Base-by-base conservation (phyloP, 2,888 invertebrate genomes). In the Amiota communis region DNA sequence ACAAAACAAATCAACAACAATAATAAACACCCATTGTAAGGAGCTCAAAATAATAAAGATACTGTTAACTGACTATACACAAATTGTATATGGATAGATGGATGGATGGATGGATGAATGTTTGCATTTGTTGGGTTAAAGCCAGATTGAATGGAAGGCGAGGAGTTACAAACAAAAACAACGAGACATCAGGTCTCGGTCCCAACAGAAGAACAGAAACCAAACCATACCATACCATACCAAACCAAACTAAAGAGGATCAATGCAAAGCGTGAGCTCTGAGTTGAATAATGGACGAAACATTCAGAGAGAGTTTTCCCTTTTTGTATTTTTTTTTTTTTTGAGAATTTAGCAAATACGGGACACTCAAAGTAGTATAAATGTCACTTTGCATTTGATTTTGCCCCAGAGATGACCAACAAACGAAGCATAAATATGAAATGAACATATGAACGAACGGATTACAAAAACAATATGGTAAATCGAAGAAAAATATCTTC, bases 321-420 rank as follows among this genome's bases (percentile, higher is more conserved):
- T 36, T 36, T 36, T 36, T 36, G 3, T 36, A 6, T 36, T 36
- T 36, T 36, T 36, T 36, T 36, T 36, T 36, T 36, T 36, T 36
- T 36, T 6, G 36, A 4, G 36, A 36, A 36, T 36, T 36, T 36
- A 36, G 36, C 36, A 36, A 36, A 36, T 6, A 36, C 36, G 36
- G 36, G 36, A 17, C 57, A 59, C 20, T n/a, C 53, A n/a, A 59
- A 17, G 57, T 10, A 53, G 88, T 80, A 87, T 87, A 88, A 87
- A 87, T 88, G 88, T 87, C 87, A 87, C 88, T 85, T 87, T 80
- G 81, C 83, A 88, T 87, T 81, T 82, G 85, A 81, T 81, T 85
- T 81, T 82, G 83, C 81, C 74, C 78, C 72, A 73, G 79, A 80
- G 85, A 84, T 76, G 86, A 85, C 81, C 82, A 86, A 81, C 81